Evolutionary conservation across 2,888 invertebrate genomes (phyloP).

Genomic region (Acanthosepion esculentum): DNA sequence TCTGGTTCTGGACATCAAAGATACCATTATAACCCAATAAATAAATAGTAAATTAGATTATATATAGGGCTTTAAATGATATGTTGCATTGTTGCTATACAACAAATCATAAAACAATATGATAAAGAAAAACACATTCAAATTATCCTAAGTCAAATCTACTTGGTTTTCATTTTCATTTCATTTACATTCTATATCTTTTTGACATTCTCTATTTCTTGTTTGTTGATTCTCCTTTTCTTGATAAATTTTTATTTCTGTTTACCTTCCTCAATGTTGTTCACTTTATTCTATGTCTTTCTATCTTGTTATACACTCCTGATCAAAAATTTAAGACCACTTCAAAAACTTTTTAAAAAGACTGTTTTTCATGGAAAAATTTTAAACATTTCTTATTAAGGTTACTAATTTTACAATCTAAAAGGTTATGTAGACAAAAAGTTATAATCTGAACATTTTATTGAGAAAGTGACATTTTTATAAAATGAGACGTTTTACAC

Average conservation of each 20-base stretch:
- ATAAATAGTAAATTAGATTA: not conserved
- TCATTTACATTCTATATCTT: too few species aligned
- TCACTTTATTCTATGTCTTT: not conserved
- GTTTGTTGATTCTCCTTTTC: not conserved
- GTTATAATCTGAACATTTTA: too few species aligned
- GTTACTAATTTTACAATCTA: too few species aligned
- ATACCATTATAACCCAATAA: not conserved
- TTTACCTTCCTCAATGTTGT: not conserved
- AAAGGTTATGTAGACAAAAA: too few species aligned
- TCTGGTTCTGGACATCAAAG: not conserved
- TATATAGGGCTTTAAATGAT: not conserved
- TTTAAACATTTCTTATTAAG: too few species aligned
- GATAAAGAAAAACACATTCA: not conserved
- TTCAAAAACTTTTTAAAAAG: too few species aligned
- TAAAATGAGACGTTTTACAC: too few species aligned
- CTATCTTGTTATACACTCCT: not conserved
- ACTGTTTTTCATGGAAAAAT: too few species aligned
- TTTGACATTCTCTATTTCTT: too few species aligned
- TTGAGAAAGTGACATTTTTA: too few species aligned
- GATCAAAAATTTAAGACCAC: too few species aligned
- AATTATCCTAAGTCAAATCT: not conserved
- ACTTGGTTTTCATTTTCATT: not conserved
- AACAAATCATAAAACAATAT: constrained; percentile 15
- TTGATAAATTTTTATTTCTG: not conserved
- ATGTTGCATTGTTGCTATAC: not conserved